phyloP scores from a whole-genome alignment of 2,797 vertebrate species.

The Taeniopygia guttata region DNA sequence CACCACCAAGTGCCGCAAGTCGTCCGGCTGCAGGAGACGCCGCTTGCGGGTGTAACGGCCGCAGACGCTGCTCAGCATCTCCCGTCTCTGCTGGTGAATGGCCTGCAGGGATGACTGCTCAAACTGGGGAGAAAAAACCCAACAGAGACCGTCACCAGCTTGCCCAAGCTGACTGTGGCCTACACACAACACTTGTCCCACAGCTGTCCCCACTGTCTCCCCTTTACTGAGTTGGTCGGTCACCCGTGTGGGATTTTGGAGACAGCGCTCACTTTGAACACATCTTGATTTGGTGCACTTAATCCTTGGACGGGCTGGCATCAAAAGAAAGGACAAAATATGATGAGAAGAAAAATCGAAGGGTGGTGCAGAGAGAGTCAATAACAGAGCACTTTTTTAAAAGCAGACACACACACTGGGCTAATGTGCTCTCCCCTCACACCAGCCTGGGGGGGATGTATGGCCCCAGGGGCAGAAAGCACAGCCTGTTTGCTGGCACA shows the following conservation, averaged over 20 bases:
- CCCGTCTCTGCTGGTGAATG: conserved; percentile 81
- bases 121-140: conserved; percentile 35
- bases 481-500: neutral
- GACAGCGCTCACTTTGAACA: neutral
- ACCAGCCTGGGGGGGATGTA: fast-evolving
- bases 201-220: neutral
- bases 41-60: conserved; percentile 83
- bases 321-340: neutral
- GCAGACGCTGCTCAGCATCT: conserved; percentile 81
- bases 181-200: neutral
- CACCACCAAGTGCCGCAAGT: conserved; percentile 93
- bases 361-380: fast-evolving
- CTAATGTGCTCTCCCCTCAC: neutral
- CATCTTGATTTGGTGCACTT: neutral
- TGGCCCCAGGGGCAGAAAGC: neutral
- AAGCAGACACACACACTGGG: neutral
- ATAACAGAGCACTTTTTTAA: fast-evolving
- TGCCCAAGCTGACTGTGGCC: neutral
- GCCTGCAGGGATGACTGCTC: conserved; percentile 75
- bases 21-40: conserved; percentile 83
- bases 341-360: neutral
- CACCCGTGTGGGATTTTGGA: neutral
- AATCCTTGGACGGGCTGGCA: neutral
- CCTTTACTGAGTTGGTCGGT: neutral
- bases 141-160: neutral